Base-by-base conservation (phyloP, 1,140 invertebrate genomes). In the Rhopalosiphum maidis region DNA sequence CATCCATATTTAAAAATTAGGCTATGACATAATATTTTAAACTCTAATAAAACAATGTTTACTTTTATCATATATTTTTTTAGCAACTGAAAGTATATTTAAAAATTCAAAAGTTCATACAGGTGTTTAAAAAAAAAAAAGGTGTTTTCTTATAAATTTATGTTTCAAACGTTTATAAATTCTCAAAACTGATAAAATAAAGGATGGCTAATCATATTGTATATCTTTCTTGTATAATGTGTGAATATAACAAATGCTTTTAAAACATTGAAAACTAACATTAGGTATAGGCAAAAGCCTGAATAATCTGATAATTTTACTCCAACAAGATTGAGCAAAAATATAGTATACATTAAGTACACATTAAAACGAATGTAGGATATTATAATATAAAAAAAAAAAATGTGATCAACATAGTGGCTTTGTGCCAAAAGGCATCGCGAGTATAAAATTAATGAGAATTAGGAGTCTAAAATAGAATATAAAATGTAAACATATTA, bases 401-500 rank as follows among this genome's bases (percentile, higher is more conserved):
- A 90, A 55, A 90, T 90, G 25, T 41, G 35, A 60, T 51, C 4
- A 11, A 23, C 43, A 4, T 30, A 46, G 41, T 91, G 90, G 90
- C 90, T 43, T 41, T 30, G 25, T 22, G 90, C 90, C 90, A 91
- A 77, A 77, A 91, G 35, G 30, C 51, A 54, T 55, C 15, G 23
- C 22, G 54, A n/a, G 55, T 91, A 77, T 77, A n/a, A 91, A 91
- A 91, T 91, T 91, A 68, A 91, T 60, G 43, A 21, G n/a, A 88
- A 91, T 68, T 41, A 30, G 21, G 60, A 41, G 37, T 6, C 37
- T 41, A 94, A 94, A 94, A 93, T 94, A 93, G 89, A 91, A 94
- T 48, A 30, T 88, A 35, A 88, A 88, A 88, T 7, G 30, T 88
- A n/a, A 48, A 88, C 46, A 88, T 46, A 37, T 35, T 82, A 85